Evolutionary conservation across 2,797 vertebrate species (phyloP), one percentile per base, ranked within the genome.

Genomic region (Alcedo atthis): DNA sequence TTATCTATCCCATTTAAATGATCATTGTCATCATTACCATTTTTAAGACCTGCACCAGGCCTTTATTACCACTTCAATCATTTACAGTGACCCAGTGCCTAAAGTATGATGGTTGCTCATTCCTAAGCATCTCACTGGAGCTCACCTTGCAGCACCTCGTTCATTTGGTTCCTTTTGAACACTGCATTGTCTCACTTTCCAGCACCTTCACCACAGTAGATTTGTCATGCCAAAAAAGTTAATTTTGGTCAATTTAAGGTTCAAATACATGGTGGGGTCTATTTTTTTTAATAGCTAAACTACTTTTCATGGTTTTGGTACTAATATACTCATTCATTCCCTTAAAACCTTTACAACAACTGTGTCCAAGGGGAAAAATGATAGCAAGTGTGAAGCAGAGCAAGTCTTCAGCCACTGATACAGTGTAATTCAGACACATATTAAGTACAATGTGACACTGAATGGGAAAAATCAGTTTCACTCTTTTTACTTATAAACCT

Each of bases 301-400:
- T 86, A 11, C n/a, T 75, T 76, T 26, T 61, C 42, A 58, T 13
- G 26, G 6, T 91, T 89, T 84, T 86, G 16, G 32, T 66, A 49
- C 12, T 35, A 87, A 42, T 37, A 77, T 4, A 22, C 35, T 53
- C 15, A 32, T 33, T 87, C 6, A 37, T 67, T 89, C 63, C 35
- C 70, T 92, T 76, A 93, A 90, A 84, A 78, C 37, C 58, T 89
- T 87, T 87, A 82, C 87, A 95, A 53, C 24, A 81, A 53, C 78
- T 94, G 54, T 75, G 40, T 35, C 7, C 59, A 37, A 40, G 32
- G 28, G 42, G 71, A 87, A 94, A 93, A 40, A 46, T 40, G 77
- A 87, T 9, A 69, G 59, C 28, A 81, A 75, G 46, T 40, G n/a
- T 2, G 12, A 35, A 86, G 40, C 25, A 89, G 46, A 89, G 9